Evolutionary conservation across 2,113 vertebrate genomes (phyloP).

Genomic region (Aythya baeri): DNA sequence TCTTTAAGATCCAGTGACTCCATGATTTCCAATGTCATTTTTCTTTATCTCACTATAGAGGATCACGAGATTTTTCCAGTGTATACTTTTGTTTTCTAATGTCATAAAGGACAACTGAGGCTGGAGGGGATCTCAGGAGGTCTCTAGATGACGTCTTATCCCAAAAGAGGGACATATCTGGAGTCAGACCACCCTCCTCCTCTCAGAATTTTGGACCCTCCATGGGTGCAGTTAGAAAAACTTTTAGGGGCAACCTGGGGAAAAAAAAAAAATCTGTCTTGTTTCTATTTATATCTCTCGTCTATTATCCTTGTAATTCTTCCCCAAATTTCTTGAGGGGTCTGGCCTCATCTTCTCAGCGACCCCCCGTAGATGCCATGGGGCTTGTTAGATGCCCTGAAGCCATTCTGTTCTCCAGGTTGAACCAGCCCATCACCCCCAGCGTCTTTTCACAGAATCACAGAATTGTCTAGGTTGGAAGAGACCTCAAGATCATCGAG

Average conservation of each 20-base stretch:
- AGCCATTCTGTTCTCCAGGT: not conserved
- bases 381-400: not conserved
- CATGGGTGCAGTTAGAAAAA: not conserved
- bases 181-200: not conserved
- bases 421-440: not conserved
- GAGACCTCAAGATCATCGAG: too few species aligned
- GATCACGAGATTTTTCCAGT: not conserved
- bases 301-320: not conserved
- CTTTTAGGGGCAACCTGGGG: not conserved
- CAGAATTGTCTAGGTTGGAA: too few species aligned
- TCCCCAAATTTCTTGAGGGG: not conserved
- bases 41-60: not conserved
- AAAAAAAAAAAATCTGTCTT: not conserved
- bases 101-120: not conserved
- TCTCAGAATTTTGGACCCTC: not conserved
- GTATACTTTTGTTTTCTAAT: not conserved
- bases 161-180: not conserved
- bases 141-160: not conserved
- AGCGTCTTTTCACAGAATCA: not conserved
- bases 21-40: constrained; percentile 1
- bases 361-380: not conserved
- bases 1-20: constrained; percentile 2
- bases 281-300: not conserved
- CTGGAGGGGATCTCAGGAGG: not conserved
- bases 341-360: not conserved